phyloP scores from a whole-genome alignment of 2,888 invertebrate species.

The Pristionchus exspectatus region DNA sequence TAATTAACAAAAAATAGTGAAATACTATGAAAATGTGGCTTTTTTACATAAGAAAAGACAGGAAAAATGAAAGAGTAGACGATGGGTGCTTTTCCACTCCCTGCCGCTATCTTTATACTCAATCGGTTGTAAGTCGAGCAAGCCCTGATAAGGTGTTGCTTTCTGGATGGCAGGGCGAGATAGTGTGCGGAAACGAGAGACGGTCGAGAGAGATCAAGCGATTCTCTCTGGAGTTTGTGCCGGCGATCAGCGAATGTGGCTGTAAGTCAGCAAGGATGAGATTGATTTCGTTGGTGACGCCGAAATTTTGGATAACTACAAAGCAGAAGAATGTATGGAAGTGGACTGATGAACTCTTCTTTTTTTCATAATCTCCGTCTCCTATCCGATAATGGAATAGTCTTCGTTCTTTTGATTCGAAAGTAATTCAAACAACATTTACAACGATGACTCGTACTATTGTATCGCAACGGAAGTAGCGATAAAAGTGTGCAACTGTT shows the following conservation, averaged over 20 bases:
- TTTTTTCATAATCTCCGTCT: no score
- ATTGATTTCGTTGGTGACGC: not conserved
- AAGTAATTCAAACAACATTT: no score
- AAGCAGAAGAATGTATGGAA: not conserved
- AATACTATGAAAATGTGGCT: not conserved
- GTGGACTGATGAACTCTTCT: no score
- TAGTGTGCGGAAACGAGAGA: not conserved
- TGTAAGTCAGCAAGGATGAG: not conserved
- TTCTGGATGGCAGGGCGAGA: not conserved
- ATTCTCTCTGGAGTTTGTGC: not conserved
- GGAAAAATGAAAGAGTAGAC: not conserved
- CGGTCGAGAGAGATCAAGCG: not conserved
- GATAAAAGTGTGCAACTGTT: no score
- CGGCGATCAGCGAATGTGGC: not conserved
- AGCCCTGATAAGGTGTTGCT: not conserved
- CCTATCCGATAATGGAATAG: no score
- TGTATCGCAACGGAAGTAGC: no score
- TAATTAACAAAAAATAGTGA: not conserved
- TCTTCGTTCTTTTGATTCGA: no score
- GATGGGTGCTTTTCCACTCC: not conserved
- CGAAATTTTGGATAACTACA: not conserved
- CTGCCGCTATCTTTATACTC: not conserved
- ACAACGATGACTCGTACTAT: no score
- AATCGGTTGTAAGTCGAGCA: not conserved
- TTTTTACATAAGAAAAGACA: not conserved